Percentiles rank a stretch among this genome's conserved stretches.
Evolutionary conservation across 2,797 vertebrate species (phyloP).

Genomic region (Arrhamphus sclerolepis): DNA sequence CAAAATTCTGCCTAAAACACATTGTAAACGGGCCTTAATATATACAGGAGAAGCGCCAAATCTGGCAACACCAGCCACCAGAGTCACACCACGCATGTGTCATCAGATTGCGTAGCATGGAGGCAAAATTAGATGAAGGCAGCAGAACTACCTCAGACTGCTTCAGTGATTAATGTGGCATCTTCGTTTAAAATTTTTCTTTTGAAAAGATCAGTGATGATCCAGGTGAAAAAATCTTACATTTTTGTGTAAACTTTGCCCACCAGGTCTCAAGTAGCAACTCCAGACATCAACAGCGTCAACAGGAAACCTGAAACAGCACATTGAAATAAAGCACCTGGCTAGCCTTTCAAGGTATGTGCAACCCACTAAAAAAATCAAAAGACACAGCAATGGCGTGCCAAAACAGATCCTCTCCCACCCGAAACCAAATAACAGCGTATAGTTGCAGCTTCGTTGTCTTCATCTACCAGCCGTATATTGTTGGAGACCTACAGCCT

Average conservation of each 20-base stretch:
- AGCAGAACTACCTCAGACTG: no score
- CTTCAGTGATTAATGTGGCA: no score
- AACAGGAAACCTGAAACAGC: slow-evolving; percentile 39
- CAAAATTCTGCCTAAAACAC: no score
- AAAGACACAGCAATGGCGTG: no score
- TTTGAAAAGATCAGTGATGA: not conserved
- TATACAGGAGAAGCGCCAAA: not conserved
- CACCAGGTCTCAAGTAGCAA: not conserved
- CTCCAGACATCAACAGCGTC: not conserved
- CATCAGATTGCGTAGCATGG: no score
- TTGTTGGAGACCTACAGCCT: not conserved
- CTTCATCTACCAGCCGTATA: not conserved
- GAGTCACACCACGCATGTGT: not conserved
- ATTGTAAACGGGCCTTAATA: no score
- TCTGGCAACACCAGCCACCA: not conserved
- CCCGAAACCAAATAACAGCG: not conserved
- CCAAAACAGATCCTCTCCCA: not conserved
- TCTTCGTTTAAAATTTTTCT: not conserved
- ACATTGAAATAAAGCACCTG: not conserved
- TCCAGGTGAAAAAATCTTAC: not conserved
- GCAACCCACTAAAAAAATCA: not conserved
- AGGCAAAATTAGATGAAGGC: no score
- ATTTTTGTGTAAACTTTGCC: not conserved
- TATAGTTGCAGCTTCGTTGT: not conserved
- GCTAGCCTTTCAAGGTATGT: not conserved